phyloP scores from a whole-genome alignment of 1,140 invertebrate species.

The Lepidurus packardi region DNA sequence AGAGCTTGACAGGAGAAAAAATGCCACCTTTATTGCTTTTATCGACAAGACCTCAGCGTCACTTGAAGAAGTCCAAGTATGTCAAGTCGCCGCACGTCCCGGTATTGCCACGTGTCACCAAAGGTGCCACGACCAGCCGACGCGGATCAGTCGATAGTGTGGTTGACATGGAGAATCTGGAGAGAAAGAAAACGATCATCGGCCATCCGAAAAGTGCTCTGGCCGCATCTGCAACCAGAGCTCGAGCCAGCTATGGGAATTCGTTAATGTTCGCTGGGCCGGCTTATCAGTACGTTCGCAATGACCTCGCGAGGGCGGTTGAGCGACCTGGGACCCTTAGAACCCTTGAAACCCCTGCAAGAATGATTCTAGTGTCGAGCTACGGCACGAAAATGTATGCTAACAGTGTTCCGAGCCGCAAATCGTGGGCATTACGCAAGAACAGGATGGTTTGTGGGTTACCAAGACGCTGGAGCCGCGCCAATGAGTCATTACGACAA shows the following conservation, averaged over 20 bases:
- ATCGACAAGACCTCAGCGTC: background rate
- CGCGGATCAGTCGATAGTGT: background rate
- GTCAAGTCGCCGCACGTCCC: background rate
- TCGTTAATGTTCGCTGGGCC: background rate
- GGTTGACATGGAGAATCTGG: background rate
- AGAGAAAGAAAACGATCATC: too few species aligned
- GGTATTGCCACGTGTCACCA: background rate
- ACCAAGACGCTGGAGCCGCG: background rate
- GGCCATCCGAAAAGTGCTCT: background rate
- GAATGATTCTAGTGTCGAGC: background rate
- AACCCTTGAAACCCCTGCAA: background rate
- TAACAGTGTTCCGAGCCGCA: background rate
- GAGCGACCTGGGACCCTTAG: background rate
- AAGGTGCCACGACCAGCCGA: background rate
- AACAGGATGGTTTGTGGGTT: background rate
- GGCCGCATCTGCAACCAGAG: background rate
- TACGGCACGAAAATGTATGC: background rate
- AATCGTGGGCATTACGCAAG: background rate
- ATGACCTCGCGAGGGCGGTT: background rate
- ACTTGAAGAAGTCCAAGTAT: background rate
- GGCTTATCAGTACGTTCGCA: background rate
- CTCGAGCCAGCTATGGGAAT: background rate
- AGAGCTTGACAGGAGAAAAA: background rate
- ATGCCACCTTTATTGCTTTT: background rate
- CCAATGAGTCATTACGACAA: background rate